A percentile compares a stretch with the other conserved stretches of the same genome.
Evolutionary conservation across 2,888 invertebrate genomes (phyloP).

Genomic region (Girardia tigrina): DNA sequence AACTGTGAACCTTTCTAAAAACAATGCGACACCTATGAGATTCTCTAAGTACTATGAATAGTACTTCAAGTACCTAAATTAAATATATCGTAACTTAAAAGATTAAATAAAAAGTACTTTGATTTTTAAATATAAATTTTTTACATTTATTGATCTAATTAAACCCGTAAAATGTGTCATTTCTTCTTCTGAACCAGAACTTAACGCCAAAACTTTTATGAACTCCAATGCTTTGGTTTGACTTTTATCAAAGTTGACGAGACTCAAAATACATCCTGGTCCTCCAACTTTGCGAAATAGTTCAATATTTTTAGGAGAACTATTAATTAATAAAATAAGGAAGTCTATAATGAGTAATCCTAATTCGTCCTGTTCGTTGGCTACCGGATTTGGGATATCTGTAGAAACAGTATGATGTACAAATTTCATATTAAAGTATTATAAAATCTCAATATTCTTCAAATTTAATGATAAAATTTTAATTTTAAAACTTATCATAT

Average conservation of each 20-base stretch:
- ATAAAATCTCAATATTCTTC: too few relatives aligned
- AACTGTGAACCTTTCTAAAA: constrained; percentile 91
- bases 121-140: neutral
- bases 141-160: neutral
- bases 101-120: too few relatives aligned
- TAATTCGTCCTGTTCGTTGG: neutral
- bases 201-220: neutral
- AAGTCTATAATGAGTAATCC: neutral
- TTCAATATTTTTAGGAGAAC: constrained; percentile 7
- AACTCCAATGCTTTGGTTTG: neutral
- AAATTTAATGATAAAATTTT: too few relatives aligned
- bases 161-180: neutral
- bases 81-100: neutral
- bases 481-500: too few relatives aligned
- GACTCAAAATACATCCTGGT: neutral
- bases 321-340: neutral
- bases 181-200: constrained; percentile 8
- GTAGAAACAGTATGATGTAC: too few relatives aligned
- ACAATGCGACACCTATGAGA: constrained; percentile 88
- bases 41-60: constrained; percentile 75
- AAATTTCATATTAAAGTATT: too few relatives aligned
- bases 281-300: neutral
- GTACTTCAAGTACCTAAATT: constrained; percentile 48
- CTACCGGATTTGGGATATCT: neutral
- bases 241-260: neutral